These are phyloP conservation scores for Drosophila prostipennis DNA, from an alignment of 2,888 invertebrate genomes.

Conservation along the genomic window DNA sequence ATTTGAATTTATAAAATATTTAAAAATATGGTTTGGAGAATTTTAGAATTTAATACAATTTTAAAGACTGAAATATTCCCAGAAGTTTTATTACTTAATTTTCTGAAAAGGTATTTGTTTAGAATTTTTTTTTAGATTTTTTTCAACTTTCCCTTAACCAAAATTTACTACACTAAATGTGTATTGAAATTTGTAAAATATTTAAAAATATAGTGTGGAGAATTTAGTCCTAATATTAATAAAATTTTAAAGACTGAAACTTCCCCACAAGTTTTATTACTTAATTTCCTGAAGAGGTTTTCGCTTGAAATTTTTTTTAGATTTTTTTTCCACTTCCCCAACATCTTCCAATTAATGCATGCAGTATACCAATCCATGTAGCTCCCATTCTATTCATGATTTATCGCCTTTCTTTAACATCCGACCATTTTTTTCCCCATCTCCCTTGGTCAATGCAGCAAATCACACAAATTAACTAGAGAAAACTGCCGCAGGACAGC, in stretches of 20 bases:
- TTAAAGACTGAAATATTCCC: too few species aligned
- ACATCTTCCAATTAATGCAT: not conserved
- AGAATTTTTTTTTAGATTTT: too few species aligned
- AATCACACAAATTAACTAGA: constrained; percentile 78
- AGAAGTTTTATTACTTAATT: too few species aligned
- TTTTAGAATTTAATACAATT: too few species aligned
- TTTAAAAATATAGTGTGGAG: not conserved
- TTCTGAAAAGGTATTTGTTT: too few species aligned
- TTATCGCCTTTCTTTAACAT: constrained; percentile 9
- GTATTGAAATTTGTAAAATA: not conserved
- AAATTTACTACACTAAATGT: too few species aligned
- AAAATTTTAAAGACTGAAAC: too few species aligned
- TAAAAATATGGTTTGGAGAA: too few species aligned
- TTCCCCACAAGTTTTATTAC: too few species aligned
- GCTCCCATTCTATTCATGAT: constrained; percentile 16
- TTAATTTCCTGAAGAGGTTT: not conserved
- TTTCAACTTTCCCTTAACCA: too few species aligned
- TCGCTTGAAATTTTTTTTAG: not conserved
- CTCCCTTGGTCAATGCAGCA: constrained; percentile 57
- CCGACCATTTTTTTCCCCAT: not conserved
- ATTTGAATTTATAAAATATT: not conserved
- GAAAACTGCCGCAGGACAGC: constrained; percentile 73
- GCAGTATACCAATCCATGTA: not conserved
- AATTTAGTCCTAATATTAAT: too few species aligned
- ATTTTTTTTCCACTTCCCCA: not conserved